A percentile compares a stretch with the other conserved stretches of the same genome.
These are phyloP conservation scores for Coptodon rendalli DNA, from an alignment of 2,113 vertebrate genomes.

Conservation along the genomic window DNA sequence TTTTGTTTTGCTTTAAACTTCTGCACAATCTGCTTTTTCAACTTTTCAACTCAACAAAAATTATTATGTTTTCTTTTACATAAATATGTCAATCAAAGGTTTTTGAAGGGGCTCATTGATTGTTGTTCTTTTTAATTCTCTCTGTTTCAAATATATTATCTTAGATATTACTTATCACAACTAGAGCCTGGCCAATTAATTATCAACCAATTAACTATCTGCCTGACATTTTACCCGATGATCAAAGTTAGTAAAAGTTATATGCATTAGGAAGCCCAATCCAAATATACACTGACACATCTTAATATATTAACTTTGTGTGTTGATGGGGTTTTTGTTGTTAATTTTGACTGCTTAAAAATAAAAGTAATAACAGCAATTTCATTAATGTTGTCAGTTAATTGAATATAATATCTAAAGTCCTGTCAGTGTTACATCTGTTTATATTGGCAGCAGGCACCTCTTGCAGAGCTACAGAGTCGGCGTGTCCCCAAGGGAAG, in stretches of 20 bases:
- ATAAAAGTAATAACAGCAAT: neutral
- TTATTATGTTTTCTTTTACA: neutral
- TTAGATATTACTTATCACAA: neutral
- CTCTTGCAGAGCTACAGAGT: neutral
- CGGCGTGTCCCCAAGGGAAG: slow-evolving; percentile 1
- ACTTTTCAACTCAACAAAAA: neutral
- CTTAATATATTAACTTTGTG: neutral
- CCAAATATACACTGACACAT: neutral
- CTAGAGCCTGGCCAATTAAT: neutral
- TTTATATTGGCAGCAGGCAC: neutral
- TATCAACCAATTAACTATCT: neutral
- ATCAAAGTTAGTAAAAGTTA: neutral
- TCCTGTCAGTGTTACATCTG: neutral
- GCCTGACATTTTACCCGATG: neutral
- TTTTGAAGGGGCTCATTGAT: neutral
- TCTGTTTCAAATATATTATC: neutral
- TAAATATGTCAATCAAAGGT: neutral
- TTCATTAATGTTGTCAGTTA: neutral
- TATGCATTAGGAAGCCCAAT: neutral
- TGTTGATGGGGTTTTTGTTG: neutral
- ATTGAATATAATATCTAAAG: neutral
- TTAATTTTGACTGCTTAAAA: neutral
- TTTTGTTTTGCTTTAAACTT: neutral
- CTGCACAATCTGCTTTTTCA: neutral
- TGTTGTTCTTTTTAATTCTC: neutral